Conservation (phyloP, 2,888 invertebrate genomes). For the Koerneria pararmatus region DNA sequence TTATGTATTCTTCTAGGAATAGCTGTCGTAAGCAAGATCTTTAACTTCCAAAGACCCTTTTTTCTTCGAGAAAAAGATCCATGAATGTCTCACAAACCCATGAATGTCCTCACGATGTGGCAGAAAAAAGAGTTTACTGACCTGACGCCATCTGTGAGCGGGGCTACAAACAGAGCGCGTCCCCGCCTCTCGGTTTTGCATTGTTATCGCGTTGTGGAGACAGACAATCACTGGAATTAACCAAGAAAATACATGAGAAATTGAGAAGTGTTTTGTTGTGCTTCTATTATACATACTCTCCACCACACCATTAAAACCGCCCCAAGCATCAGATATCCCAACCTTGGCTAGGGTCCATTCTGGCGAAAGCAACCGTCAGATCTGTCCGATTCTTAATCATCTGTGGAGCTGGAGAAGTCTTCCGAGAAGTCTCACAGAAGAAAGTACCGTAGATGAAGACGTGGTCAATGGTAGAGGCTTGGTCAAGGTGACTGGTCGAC, state of each 20-base stretch:
- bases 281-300: no score
- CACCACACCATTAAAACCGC: background rate
- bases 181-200: constrained; percentile 68
- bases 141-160: constrained; percentile 66
- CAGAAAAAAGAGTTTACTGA: no score
- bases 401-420: constrained; percentile 39
- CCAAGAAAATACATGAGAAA: no score
- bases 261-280: no score
- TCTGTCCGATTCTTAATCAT: constrained; percentile 43
- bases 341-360: constrained; percentile 54
- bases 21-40: no score
- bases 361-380: constrained; percentile 46
- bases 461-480: constrained; percentile 47
- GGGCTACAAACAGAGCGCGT: constrained; percentile 68
- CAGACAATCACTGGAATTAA: constrained; percentile 64
- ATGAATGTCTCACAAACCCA: no score
- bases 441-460: constrained; percentile 44
- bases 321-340: background rate
- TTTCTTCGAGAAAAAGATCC: no score
- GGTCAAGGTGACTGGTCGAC: constrained; percentile 41
- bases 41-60: no score
- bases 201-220: constrained; percentile 68
- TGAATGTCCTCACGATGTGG: no score
- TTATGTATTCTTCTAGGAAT: background rate
- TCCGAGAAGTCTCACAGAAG: constrained; percentile 26